A percentile compares a stretch with the other conserved stretches of the same genome.
Conservation (phyloP, 2,797 vertebrate genomes). For the Mormyrops boulengeri region DNA sequence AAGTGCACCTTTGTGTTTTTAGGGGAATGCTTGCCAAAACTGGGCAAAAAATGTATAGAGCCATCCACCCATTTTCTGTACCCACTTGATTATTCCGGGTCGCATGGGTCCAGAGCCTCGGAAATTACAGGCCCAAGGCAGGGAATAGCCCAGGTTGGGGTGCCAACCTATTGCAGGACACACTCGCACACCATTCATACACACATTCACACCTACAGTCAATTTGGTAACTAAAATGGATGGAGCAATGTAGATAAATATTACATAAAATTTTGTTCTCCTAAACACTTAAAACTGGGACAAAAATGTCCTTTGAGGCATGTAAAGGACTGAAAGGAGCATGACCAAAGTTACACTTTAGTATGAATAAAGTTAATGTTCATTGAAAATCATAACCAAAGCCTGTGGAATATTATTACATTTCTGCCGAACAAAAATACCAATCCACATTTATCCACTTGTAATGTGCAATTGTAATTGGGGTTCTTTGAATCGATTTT, state of each 20-base stretch:
- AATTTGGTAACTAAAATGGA: not conserved
- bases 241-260: not conserved
- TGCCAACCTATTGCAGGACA: not conserved
- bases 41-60: not conserved
- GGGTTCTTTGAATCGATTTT: not conserved
- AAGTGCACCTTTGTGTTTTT: not conserved
- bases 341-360: not conserved
- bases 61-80: not conserved
- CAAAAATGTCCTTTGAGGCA: not conserved
- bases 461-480: not conserved
- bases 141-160: not conserved
- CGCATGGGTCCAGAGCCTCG: not conserved
- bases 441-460: not conserved
- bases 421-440: not conserved
- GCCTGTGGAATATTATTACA: not conserved
- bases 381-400: not conserved
- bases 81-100: not conserved
- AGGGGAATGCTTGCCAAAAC: not conserved
- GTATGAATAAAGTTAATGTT: not conserved
- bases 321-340: not conserved
- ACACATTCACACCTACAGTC: not conserved
- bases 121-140: not conserved
- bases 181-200: not conserved
- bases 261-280: not conserved
- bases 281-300: slow-evolving; percentile 7